Evolutionary conservation across 2,888 invertebrate species (phyloP).

Genomic region (Coleophora deauratella): DNA sequence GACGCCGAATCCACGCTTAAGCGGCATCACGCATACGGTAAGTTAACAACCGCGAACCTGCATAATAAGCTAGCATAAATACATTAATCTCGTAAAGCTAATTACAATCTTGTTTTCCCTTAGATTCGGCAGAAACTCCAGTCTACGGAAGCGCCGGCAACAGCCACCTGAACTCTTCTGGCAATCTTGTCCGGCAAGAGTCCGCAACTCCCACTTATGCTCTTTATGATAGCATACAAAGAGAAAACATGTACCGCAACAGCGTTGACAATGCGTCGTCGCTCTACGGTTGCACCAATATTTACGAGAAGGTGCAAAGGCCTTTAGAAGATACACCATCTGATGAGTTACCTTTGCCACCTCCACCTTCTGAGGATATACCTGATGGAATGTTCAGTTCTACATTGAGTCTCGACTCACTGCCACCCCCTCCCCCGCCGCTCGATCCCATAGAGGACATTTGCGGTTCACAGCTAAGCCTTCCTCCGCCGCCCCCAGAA

Average conservation of each 20-base stretch:
- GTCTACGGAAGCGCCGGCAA: conserved; percentile 30
- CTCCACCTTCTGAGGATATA: conserved; percentile 78
- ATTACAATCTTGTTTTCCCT: neutral
- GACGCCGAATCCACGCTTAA: conserved; percentile 56
- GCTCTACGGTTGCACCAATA: conserved; percentile 60
- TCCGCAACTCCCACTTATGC: conserved; percentile 41
- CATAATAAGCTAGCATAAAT: neutral
- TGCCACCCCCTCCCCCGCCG: conserved; percentile 88
- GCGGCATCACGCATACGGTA: conserved; percentile 46
- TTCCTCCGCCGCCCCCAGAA: conserved; percentile 83
- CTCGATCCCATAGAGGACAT: conserved; percentile 70
- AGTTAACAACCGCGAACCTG: conserved; percentile 13
- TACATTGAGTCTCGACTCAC: conserved; percentile 84
- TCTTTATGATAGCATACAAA: conserved; percentile 47
- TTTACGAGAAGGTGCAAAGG: conserved; percentile 58
- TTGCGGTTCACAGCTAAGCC: conserved; percentile 81
- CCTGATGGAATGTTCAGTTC: conserved; percentile 79
- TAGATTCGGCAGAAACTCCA: conserved; percentile 39
- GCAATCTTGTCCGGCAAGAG: conserved; percentile 35
- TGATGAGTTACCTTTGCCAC: conserved; percentile 77
- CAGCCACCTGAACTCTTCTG: conserved; percentile 26
- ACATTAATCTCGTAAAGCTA: too few relatives aligned
- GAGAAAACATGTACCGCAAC: conserved; percentile 38
- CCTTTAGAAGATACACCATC: conserved; percentile 22
- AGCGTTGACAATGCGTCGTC: conserved; percentile 45